Evolutionary conservation across 2,113 vertebrate species (phyloP), one percentile per base, ranked within the genome.

Genomic region (Semicossyphus pulcher): DNA sequence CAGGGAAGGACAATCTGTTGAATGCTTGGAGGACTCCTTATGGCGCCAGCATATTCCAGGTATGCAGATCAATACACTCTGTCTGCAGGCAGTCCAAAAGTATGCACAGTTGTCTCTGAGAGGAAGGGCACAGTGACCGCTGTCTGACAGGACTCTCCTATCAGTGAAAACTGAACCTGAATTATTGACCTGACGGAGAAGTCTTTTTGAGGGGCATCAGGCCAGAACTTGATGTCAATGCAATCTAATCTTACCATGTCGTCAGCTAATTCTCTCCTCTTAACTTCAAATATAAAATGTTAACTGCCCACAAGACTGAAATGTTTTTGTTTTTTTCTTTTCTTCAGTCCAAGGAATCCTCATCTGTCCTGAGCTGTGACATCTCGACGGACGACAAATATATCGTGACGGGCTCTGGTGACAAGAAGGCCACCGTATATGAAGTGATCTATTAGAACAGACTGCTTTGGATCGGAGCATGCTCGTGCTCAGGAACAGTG

Each of bases 41-140:
- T 1, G 97, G 97, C 93, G 97, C 97, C 91, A 99, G 98, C 91
- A 99, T 99, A 93, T 99, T 99, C 95, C 98, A 99, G 97, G 98
- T 99, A 92, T 82, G 53, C 61, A 64, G 79, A 92, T 93, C 93
- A 81, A 91, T 93, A 85, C 48, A 32, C 48, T 59, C 80, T 78
- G 88, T 92, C 86, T 91, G 86, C 78, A 87, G 92, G 25, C 68
- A 28, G 71, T 70, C 64, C 74, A 89, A 88, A 87, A 39, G 68
- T 47, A 65, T 65, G 66, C 84, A 79, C 62, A 37, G 84, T 49
- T 64, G 78, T 71, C 64, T 86, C 72, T 65, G 48, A 72, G 78
- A 84, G 81, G 82, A 90, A 93, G 91, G 91, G 78, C 90, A 85
- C 70, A 52, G 84, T 29, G 86, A 90, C 90, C 89, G 86, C 90